Conservation (phyloP, 2,888 invertebrate genomes). For the Pherbina coryleti region DNA sequence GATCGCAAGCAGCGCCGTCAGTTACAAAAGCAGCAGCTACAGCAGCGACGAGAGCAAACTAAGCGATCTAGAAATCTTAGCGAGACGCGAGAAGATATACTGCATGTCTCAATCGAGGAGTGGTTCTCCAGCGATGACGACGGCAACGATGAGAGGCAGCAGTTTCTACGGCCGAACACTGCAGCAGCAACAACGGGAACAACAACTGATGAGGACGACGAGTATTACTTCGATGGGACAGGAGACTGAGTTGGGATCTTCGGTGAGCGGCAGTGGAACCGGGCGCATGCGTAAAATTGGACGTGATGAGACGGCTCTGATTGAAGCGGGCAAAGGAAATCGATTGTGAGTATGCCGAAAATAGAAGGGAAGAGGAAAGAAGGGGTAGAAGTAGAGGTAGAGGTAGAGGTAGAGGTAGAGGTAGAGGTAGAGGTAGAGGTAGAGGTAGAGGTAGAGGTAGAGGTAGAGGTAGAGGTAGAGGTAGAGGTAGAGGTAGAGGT, state of each 20-base stretch:
- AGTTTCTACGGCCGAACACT: slow-evolving; percentile 43
- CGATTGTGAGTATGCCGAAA: slow-evolving; percentile 65
- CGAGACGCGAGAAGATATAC: slow-evolving; percentile 71
- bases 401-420: too few species aligned
- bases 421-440: too few species aligned
- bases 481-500: too few species aligned
- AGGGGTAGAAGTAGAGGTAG: too few species aligned
- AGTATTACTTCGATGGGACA: slow-evolving; percentile 69
- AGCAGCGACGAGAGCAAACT: slow-evolving; percentile 68
- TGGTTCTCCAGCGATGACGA: slow-evolving; percentile 68
- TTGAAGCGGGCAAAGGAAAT: slow-evolving; percentile 69
- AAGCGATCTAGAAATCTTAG: slow-evolving; percentile 78
- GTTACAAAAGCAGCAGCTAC: slow-evolving; percentile 63
- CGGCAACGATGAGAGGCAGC: slow-evolving; percentile 53
- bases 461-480: too few species aligned
- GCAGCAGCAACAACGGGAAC: slow-evolving; percentile 10
- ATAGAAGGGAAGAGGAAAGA: too few species aligned
- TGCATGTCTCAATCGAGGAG: slow-evolving; percentile 71
- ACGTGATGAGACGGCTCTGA: slow-evolving; percentile 63
- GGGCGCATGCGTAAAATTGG: slow-evolving; percentile 59
- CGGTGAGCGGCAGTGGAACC: slow-evolving; percentile 51
- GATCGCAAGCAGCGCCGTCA: slow-evolving; percentile 63
- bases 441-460: too few species aligned
- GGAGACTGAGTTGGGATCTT: slow-evolving; percentile 56
- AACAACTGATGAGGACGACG: slow-evolving; percentile 63